Conservation (phyloP, 2,797 vertebrate species). For the Poecilia gillii region DNA sequence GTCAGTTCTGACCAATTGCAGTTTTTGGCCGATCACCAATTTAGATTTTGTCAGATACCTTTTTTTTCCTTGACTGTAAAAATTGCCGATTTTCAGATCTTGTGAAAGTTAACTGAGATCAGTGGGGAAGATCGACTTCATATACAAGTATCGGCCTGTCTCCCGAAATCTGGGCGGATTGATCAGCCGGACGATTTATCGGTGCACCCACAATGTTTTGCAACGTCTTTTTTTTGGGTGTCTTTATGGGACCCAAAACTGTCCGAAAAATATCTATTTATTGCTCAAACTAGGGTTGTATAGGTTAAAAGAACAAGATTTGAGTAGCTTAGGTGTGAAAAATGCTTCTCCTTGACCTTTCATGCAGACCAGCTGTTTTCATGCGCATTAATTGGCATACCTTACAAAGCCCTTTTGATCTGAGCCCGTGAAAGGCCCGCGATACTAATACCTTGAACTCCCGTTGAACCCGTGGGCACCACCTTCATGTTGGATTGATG, state of each 20-base stretch:
- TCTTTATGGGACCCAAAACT: neutral
- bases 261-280: neutral
- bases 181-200: too few relatives aligned
- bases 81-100: too few relatives aligned
- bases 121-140: too few relatives aligned
- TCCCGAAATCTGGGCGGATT: too few relatives aligned
- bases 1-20: too few relatives aligned
- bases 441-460: constrained; percentile 74
- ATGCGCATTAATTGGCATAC: constrained; percentile 69
- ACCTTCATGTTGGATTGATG: constrained; percentile 32
- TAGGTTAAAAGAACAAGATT: neutral
- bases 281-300: neutral
- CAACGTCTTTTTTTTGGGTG: neutral
- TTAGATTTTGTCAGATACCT: too few relatives aligned
- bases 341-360: constrained; percentile 21
- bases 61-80: too few relatives aligned
- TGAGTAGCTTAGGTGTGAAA: constrained; percentile 32
- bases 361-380: constrained; percentile 48
- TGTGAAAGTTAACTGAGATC: too few relatives aligned
- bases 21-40: too few relatives aligned
- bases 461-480: constrained; percentile 59
- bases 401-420: constrained; percentile 71
- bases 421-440: constrained; percentile 60
- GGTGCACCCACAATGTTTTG: neutral
- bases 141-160: too few relatives aligned